Evolutionary conservation across 2,888 invertebrate genomes (phyloP).

Genomic region (Epirrhoe tristata): DNA sequence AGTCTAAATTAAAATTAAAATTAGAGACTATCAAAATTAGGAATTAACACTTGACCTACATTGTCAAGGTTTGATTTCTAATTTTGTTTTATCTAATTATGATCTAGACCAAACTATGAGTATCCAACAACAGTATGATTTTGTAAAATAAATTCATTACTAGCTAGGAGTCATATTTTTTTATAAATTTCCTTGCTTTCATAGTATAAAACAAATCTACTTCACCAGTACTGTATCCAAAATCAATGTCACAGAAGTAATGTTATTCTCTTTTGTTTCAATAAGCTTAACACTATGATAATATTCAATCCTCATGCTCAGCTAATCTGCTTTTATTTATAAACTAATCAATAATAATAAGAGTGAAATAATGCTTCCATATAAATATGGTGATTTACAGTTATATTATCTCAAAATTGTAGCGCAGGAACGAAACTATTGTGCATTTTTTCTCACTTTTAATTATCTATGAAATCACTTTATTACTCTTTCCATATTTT

Average conservation of each 20-base stretch:
- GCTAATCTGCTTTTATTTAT: constrained; percentile 32
- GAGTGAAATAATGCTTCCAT: neutral
- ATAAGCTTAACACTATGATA: constrained; percentile 25
- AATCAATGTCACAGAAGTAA: constrained; percentile 7
- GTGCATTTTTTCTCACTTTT: neutral
- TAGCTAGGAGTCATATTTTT: neutral
- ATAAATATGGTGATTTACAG: constrained; percentile 1
- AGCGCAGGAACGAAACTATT: neutral
- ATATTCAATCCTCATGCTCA: constrained; percentile 46
- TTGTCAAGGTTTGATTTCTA: neutral
- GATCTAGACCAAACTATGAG: too few relatives aligned
- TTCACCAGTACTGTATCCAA: constrained; percentile 16
- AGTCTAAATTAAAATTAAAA: too few relatives aligned
- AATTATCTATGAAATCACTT: neutral
- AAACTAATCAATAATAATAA: constrained; percentile 22
- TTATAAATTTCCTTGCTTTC: constrained; percentile 4
- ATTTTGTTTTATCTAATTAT: neutral
- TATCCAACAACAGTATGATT: too few relatives aligned
- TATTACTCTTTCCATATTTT: constrained; percentile 17
- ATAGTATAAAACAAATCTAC: constrained; percentile 20
- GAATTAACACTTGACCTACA: too few relatives aligned
- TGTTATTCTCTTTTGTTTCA: constrained; percentile 17
- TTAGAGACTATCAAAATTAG: too few relatives aligned
- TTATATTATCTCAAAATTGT: too few relatives aligned
- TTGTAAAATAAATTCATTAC: neutral